Evolutionary conservation across 2,888 invertebrate genomes (phyloP), one percentile per base, ranked within the genome.

Genomic region (Caenorhabditis plicata): DNA sequence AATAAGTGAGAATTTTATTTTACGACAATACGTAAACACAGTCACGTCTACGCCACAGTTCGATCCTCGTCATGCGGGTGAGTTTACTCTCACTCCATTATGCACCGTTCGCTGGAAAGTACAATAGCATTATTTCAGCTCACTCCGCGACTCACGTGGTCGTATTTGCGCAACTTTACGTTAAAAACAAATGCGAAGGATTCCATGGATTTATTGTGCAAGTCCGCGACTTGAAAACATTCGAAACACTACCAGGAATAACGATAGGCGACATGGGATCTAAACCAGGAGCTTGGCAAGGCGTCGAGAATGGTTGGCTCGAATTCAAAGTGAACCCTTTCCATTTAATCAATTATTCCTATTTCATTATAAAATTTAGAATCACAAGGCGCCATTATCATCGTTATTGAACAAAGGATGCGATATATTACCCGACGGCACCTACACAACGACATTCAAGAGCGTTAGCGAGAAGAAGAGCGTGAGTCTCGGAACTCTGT

Each of bases 261-360:
- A 87, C 86, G 0, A 89, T 93, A 0, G 93, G 93, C 0, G 94
- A 95, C 81, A 87, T 95, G 84, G 95, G 95, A 0, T 89, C 90
- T 81, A 95, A 95, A 83, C 85, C 90, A 35, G 93, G 90, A 0
- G 65, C 50, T 15, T 85, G 92, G 8, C 91, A 94, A 82, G 93
- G 92, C 2, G 83, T 94, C 33, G 95, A 95, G 81, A 95, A 95
- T 84, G 95, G 95, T 9, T 74, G 74, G 74, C 62, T 72, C 63
- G 57, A 57, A 39, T 74, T 74, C 44, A 60, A 62, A 35, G 64
- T 5, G 15, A 19, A n/a, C 20, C 20, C 3, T 4, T 9, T 39
- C 9, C 4, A 17, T 5, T 13, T 7, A 35, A 61, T 5, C 20
- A 19, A n/a, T 39, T 39, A 4, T 4, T 9, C 20, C 9, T 5